phyloP scores from a whole-genome alignment of 1,140 invertebrate species.

The Hydropsyche tenuis region DNA sequence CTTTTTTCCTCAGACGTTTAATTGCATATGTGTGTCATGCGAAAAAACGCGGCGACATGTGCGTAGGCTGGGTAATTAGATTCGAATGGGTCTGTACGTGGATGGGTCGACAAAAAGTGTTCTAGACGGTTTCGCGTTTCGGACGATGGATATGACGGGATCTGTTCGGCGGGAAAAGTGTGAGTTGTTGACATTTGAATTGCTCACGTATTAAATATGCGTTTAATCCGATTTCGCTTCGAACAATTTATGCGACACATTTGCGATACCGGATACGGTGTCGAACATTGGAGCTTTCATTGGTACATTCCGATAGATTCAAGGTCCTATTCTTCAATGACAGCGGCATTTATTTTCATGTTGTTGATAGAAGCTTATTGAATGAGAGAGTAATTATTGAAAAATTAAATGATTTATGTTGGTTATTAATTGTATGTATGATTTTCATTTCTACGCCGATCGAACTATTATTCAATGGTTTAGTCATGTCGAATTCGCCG shows the following conservation, averaged over 20 bases:
- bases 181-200: not conserved
- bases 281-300: not conserved
- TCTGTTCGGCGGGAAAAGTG: not conserved
- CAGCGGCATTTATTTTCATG: not conserved
- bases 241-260: not conserved
- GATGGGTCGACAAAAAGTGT: too few species aligned
- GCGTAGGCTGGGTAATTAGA: too few species aligned
- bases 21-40: conserved; percentile 5
- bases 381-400: too few species aligned
- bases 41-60: not conserved
- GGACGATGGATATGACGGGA: not conserved
- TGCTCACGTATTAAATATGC: not conserved
- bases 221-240: conserved; percentile 4
- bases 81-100: too few species aligned
- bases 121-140: too few species aligned
- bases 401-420: too few species aligned
- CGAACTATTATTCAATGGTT: too few species aligned
- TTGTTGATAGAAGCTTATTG: not conserved
- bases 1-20: not conserved
- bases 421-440: too few species aligned
- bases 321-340: not conserved
- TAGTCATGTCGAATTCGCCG: too few species aligned
- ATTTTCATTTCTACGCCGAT: too few species aligned
- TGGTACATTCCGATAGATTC: not conserved
- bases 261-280: not conserved